Evolutionary conservation across 2,113 vertebrate species (phyloP).

Genomic region (Pyxicephalus adspersus): DNA sequence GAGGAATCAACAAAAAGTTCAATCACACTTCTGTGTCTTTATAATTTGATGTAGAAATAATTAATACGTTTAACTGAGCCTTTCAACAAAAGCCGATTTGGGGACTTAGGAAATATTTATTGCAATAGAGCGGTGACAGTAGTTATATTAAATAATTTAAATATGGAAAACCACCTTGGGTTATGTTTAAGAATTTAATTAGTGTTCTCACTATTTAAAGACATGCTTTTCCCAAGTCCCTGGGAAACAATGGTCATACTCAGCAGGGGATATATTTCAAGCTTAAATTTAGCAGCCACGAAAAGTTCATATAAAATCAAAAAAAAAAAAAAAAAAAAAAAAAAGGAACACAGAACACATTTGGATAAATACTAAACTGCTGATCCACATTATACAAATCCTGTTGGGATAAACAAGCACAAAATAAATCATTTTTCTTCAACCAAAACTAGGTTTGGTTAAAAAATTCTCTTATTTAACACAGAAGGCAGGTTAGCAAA

Average conservation of each 20-base stretch:
- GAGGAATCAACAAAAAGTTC: conserved; percentile 39
- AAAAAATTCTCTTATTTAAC: no score
- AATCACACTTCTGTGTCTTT: conserved; percentile 39
- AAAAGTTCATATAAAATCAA: neutral
- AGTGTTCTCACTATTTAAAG: conserved; percentile 32
- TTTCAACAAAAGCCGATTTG: conserved; percentile 28
- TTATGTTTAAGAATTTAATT: conserved; percentile 50
- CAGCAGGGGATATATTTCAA: conserved; percentile 30
- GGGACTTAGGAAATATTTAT: conserved; percentile 40
- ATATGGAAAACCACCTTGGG: conserved; percentile 39
- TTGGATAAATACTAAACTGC: neutral
- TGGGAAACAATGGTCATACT: conserved; percentile 12
- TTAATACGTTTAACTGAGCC: conserved; percentile 40
- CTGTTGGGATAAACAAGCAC: neutral
- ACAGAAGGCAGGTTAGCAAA: no score
- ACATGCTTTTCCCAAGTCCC: conserved; percentile 1
- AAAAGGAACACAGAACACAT: neutral
- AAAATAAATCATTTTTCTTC: no score
- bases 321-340: neutral
- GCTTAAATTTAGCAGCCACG: conserved; percentile 15
- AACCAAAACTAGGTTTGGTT: no score
- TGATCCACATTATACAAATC: neutral
- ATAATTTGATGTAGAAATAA: conserved; percentile 53
- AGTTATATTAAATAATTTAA: conserved; percentile 16
- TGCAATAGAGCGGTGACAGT: conserved; percentile 16